Percentiles rank a stretch among this genome's conserved stretches.
phyloP scores from a whole-genome alignment of 2,797 vertebrate genomes.

The Tadarida brasiliensis region DNA sequence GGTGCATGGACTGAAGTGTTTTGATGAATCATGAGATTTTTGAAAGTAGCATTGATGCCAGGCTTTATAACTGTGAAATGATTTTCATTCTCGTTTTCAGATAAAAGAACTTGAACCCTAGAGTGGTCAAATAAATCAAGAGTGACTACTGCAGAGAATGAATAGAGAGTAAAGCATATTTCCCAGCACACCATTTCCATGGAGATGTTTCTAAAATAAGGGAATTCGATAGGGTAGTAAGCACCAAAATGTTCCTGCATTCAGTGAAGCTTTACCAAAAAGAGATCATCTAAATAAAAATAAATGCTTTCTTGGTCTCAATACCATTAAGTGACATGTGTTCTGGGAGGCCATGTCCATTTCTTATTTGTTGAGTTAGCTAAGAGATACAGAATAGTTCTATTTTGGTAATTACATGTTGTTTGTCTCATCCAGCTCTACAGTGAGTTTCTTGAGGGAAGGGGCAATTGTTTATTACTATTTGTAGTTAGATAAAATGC shows the following conservation, averaged over 20 bases:
- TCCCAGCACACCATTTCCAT: constrained; percentile 62
- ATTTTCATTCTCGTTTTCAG: constrained; percentile 77
- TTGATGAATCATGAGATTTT: constrained; percentile 79
- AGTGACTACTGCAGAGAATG: constrained; percentile 75
- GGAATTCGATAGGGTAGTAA: constrained; percentile 16
- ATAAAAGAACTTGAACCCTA: constrained; percentile 79
- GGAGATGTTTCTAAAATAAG: constrained; percentile 54
- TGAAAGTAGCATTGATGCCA: constrained; percentile 61
- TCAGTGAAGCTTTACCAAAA: constrained; percentile 36
- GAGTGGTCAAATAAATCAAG: constrained; percentile 67
- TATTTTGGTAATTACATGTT: not conserved
- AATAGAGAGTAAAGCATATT: constrained; percentile 66
- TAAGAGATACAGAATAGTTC: not conserved
- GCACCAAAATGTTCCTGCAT: constrained; percentile 14
- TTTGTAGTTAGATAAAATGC: not conserved
- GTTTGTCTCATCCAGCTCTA: not conserved
- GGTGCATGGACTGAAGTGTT: constrained; percentile 71
- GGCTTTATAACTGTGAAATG: constrained; percentile 70
- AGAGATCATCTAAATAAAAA: not conserved
- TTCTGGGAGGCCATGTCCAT: not conserved
- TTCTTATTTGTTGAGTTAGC: not conserved
- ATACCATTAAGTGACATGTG: not conserved
- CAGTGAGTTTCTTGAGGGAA: not conserved
- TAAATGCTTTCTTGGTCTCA: not conserved
- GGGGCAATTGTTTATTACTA: not conserved